A percentile compares a stretch with the other conserved stretches of the same genome.
Conservation (phyloP, 2,888 invertebrate species). For the Dilophus febrilis region DNA sequence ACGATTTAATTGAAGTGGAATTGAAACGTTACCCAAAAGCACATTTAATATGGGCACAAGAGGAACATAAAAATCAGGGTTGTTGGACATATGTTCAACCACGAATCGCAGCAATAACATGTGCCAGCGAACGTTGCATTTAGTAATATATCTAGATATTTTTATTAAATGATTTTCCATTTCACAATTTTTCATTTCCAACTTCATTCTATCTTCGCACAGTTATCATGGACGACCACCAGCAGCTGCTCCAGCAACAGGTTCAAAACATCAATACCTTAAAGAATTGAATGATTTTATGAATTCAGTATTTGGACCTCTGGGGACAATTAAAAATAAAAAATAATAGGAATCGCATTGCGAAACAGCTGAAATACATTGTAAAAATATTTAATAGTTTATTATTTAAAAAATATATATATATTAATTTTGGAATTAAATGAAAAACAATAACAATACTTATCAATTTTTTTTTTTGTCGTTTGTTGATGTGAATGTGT, state of each 20-base stretch:
- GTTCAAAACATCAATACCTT: conserved; percentile 79
- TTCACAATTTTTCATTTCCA: background rate
- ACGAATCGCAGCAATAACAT: conserved; percentile 34
- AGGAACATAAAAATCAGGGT: conserved; percentile 69
- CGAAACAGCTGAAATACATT: background rate
- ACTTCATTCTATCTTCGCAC: conserved; percentile 17
- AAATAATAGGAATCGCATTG: background rate
- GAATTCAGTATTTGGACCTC: conserved; percentile 27
- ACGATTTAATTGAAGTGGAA: conserved; percentile 48
- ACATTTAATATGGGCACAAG: conserved; percentile 50
- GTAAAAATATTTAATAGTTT: no score
- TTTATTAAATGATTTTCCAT: background rate
- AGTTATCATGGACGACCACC: conserved; percentile 80
- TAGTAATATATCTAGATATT: background rate
- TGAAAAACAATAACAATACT: no score
- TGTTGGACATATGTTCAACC: conserved; percentile 48
- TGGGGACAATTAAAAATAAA: no score
- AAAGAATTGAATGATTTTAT: conserved; percentile 53
- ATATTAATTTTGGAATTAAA: no score
- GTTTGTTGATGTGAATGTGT: no score
- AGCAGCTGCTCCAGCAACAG: conserved; percentile 84
- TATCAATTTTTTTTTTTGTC: no score
- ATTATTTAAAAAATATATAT: no score
- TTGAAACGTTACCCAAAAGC: conserved; percentile 43
- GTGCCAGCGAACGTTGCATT: background rate